Conservation (phyloP, 2,113 vertebrate species). For the Gambusia holbrooki region DNA sequence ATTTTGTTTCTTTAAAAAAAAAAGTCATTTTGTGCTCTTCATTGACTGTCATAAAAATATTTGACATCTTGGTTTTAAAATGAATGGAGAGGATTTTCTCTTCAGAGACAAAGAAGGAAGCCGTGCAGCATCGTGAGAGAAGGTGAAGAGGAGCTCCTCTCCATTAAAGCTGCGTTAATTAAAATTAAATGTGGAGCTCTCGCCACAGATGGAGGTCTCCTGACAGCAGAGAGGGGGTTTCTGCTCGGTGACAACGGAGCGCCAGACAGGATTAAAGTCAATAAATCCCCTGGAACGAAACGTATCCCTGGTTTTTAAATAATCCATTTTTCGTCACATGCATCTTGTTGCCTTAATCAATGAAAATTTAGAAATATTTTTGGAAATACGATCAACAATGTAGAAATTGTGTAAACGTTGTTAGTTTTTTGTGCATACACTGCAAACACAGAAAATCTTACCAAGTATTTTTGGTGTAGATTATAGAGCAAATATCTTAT, state of each 20-base stretch:
- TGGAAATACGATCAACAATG: conserved; percentile 9
- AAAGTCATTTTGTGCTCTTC: conserved; percentile 20
- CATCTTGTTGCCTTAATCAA: not conserved
- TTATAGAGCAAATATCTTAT: too few relatives aligned
- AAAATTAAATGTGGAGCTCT: conserved; percentile 5
- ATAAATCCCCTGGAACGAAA: conserved; percentile 38
- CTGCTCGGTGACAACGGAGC: conserved; percentile 17
- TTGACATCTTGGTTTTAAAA: not conserved
- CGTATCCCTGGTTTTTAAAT: conserved; percentile 32
- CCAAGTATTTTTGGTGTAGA: too few relatives aligned
- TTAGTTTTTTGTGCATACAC: not conserved
- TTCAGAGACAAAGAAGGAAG: conserved; percentile 14
- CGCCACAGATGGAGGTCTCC: not conserved
- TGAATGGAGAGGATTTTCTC: conserved; percentile 8
- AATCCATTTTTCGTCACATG: conserved; percentile 29
- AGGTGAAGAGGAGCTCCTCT: conserved; percentile 3
- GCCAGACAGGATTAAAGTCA: conserved; percentile 30
- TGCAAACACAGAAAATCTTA: too few relatives aligned
- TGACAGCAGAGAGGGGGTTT: conserved; percentile 8
- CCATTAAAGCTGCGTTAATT: conserved; percentile 4
- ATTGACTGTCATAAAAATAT: not conserved
- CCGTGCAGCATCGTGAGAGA: conserved; percentile 31
- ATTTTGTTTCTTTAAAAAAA: not conserved
- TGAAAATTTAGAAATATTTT: conserved; percentile 19
- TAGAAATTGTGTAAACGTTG: conserved; percentile 1